Evolutionary conservation across 2,113 vertebrate genomes (phyloP).

Genomic region (Sylvietta virens): DNA sequence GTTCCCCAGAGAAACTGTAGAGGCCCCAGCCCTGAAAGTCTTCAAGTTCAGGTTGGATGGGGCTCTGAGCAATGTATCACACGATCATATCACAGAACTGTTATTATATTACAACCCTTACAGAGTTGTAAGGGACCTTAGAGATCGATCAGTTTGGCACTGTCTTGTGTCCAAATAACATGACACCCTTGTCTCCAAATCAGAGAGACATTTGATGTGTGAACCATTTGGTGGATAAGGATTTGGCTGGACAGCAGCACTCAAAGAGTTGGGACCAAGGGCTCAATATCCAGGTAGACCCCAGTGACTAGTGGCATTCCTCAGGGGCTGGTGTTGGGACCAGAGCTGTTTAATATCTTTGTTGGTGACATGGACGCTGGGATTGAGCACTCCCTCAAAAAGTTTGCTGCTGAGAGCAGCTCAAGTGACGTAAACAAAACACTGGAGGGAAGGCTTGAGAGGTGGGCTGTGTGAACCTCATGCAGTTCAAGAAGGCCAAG

Average conservation of each 20-base stretch:
- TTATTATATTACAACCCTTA: no score
- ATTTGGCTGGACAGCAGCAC: background rate
- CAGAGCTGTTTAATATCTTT: background rate
- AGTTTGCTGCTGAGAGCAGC: rapidly evolving
- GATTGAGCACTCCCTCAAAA: background rate
- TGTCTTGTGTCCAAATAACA: background rate
- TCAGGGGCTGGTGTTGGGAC: background rate
- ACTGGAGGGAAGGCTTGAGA: background rate
- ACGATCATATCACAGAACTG: background rate
- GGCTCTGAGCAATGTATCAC: background rate
- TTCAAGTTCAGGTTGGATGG: background rate
- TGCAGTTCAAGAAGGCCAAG: background rate
- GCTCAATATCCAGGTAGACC: background rate
- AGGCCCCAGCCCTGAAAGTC: background rate
- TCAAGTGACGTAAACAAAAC: rapidly evolving
- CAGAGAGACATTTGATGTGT: background rate
- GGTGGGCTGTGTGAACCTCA: rapidly evolving
- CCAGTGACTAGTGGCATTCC: background rate
- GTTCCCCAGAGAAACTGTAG: background rate
- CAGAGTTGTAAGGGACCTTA: background rate
- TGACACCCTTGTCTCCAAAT: background rate
- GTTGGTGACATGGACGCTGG: background rate
- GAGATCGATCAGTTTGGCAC: rapidly evolving
- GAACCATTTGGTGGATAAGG: background rate
- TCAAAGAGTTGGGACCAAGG: background rate